Evolutionary conservation across 1,140 invertebrate genomes (phyloP).

Genomic region (Cataglyphis hispanica): DNA sequence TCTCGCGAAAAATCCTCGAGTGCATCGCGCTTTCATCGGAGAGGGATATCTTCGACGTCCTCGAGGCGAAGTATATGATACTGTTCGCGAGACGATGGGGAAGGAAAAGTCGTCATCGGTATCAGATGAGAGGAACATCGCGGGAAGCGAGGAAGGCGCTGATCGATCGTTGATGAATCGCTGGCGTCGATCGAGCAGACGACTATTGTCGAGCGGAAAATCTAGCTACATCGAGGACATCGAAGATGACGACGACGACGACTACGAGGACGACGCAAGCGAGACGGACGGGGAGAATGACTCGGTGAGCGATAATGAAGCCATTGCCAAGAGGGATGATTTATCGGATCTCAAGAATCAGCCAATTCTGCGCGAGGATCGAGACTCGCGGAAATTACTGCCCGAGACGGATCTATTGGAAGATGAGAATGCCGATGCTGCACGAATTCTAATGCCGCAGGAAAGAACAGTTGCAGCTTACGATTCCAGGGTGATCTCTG

Average conservation of each 20-base stretch:
- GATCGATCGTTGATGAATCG: conserved; percentile 2
- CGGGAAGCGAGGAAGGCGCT: neutral
- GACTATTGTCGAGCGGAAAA: conserved; percentile 29
- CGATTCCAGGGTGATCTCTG: neutral
- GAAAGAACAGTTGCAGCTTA: neutral
- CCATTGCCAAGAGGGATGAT: conserved; percentile 26
- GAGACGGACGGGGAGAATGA: conserved; percentile 5
- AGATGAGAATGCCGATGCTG: neutral
- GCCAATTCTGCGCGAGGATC: neutral
- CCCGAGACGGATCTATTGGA: neutral
- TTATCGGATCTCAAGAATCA: conserved; percentile 19
- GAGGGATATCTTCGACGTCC: neutral
- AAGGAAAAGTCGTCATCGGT: neutral
- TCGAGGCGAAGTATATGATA: conserved; percentile 9
- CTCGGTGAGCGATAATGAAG: conserved; percentile 40
- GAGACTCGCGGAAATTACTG: conserved; percentile 29
- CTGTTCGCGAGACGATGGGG: conserved; percentile 15
- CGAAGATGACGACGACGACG: no score
- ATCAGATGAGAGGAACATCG: neutral
- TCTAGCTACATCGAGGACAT: neutral
- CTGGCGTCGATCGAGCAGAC: conserved; percentile 2
- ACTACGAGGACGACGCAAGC: conserved; percentile 21
- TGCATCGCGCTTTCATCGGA: neutral
- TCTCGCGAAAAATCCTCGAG: conserved; percentile 3
- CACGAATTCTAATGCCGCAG: neutral